A percentile compares a stretch with the other conserved stretches of the same genome.
These are phyloP conservation scores for Colletes latitarsis DNA, from an alignment of 1,140 invertebrate genomes.

Conservation along the genomic window DNA sequence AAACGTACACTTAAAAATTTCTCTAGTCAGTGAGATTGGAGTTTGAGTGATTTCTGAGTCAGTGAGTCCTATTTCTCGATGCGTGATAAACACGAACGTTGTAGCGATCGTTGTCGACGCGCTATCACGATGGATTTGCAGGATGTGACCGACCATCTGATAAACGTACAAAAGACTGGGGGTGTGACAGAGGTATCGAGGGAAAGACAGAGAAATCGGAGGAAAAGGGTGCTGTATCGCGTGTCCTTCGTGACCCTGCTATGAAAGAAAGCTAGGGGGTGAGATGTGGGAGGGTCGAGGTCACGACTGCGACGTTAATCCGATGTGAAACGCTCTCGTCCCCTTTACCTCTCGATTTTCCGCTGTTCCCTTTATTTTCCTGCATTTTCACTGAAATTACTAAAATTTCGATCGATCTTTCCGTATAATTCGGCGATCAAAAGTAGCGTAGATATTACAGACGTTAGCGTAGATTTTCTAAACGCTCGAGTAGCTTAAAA, in stretches of 20 bases:
- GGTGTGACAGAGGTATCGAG: no score
- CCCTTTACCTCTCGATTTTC: constrained; percentile 38
- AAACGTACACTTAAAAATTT: no score
- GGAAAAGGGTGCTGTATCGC: constrained; percentile 40
- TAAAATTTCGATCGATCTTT: no score
- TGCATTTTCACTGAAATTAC: not conserved
- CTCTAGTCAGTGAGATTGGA: no score
- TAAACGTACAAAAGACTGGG: constrained; percentile 10
- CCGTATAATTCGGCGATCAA: no score
- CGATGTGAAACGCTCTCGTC: constrained; percentile 40
- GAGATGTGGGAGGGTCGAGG: constrained; percentile 24
- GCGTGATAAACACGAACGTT: constrained; percentile 44
- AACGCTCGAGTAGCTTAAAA: no score
- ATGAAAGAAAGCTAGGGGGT: constrained; percentile 2
- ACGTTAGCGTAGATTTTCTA: no score
- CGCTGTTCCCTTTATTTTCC: constrained; percentile 22
- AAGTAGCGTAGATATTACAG: no score
- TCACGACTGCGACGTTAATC: constrained; percentile 40
- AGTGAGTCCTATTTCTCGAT: constrained; percentile 15
- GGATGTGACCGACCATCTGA: constrained; percentile 46
- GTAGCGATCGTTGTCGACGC: constrained; percentile 33
- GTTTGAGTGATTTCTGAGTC: not conserved
- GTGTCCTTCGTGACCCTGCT: constrained; percentile 39
- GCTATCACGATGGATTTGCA: constrained; percentile 54
- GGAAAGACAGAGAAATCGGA: not conserved